Conservation (phyloP, 1,140 invertebrate genomes). For the Halesus radiatus region DNA sequence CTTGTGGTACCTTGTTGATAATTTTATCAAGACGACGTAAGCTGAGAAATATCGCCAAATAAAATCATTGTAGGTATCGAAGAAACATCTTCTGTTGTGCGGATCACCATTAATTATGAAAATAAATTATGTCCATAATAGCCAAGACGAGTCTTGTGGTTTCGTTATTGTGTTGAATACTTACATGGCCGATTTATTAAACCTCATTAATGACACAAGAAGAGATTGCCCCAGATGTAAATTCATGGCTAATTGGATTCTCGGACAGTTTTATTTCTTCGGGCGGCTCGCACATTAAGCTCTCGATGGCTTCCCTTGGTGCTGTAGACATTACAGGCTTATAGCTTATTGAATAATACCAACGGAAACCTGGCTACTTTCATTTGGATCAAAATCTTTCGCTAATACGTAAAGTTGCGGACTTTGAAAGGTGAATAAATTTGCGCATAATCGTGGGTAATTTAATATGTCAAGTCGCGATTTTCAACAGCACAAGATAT, state of each 20-base stretch:
- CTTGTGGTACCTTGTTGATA: no score
- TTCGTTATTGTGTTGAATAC: slow-evolving; percentile 4
- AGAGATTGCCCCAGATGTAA: slow-evolving; percentile 8
- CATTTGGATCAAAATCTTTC: background rate
- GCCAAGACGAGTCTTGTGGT: background rate
- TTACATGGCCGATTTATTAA: background rate
- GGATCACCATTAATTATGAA: no score
- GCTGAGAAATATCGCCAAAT: no score
- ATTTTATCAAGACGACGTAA: no score
- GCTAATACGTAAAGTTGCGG: background rate
- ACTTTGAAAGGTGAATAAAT: no score
- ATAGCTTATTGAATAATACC: slow-evolving; percentile 22
- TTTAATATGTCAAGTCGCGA: no score
- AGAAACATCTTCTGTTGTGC: no score
- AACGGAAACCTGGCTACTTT: background rate
- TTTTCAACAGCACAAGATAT: no score
- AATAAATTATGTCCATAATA: no score
- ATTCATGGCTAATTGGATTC: slow-evolving; percentile 26
- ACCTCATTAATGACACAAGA: background rate
- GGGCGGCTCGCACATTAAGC: background rate
- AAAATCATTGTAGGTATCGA: no score
- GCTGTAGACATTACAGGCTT: background rate
- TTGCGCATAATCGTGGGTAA: no score
- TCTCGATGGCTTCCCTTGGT: background rate
- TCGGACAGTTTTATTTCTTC: background rate